Evolutionary conservation across 2,113 vertebrate genomes (phyloP).

Genomic region (Planiliza haematocheilus): DNA sequence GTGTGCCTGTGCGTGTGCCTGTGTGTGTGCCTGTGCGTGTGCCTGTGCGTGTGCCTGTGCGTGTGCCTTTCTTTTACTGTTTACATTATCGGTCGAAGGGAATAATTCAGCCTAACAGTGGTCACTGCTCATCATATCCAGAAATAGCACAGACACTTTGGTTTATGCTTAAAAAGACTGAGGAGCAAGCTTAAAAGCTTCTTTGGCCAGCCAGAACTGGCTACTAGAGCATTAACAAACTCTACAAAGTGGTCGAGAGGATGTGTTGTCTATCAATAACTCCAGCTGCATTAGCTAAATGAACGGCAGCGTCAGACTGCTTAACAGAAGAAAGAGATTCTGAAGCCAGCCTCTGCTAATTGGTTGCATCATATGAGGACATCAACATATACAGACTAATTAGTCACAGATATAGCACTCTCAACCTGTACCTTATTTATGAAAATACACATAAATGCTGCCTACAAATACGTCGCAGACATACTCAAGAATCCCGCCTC

Average conservation of each 20-base stretch:
- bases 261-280: constrained; percentile 42
- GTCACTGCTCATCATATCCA: constrained; percentile 44
- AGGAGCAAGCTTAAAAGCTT: constrained; percentile 64
- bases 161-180: constrained; percentile 39
- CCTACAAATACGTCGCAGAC: constrained; percentile 18
- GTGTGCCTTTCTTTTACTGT: constrained; percentile 24
- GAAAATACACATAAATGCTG: constrained; percentile 38
- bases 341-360: constrained; percentile 16
- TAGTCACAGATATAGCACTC: constrained; percentile 21
- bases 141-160: constrained; percentile 57
- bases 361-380: constrained; percentile 28
- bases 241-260: constrained; percentile 16
- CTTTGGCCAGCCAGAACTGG: constrained; percentile 44
- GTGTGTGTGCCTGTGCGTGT: no score
- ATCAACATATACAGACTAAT: constrained; percentile 23
- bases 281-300: constrained; percentile 64
- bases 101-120: constrained; percentile 28
- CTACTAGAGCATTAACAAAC: constrained; percentile 57
- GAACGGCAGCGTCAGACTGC: constrained; percentile 32
- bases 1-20: no score
- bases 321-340: constrained; percentile 23
- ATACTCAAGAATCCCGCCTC: constrained; percentile 1
- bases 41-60: no score
- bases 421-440: constrained; percentile 11
- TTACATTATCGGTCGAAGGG: constrained; percentile 20